Evolutionary conservation across 1,140 invertebrate genomes (phyloP), one percentile per base, ranked within the genome.

Genomic region (Zaprionus capensis): DNA sequence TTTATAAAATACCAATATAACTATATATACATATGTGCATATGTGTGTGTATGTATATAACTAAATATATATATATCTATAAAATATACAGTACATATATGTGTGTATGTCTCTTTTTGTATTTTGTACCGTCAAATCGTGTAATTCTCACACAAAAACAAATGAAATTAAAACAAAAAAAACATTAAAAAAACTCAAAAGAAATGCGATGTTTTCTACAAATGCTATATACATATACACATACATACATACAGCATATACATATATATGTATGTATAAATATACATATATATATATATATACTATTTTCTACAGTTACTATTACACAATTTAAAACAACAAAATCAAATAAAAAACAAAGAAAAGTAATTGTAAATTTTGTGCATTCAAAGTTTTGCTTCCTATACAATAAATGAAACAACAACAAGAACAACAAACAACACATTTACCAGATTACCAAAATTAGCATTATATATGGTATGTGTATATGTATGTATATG

Each of bases 121-220:
- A 87, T 87, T 87, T 88, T 87, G 84, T 87, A 87, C 84, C 84
- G 84, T 81, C 80, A 88, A 74, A 90, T 76, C 84, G 84, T 84
- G 85, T 88, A 84, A 80, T 87, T 91, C 83, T 91, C 76, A 82
- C 82, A 91, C 78, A 86, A 61, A 58, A 80, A 34, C 31, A 34
- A 34, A 34, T 34, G 9, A 34, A 34, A 34, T 34, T 9, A 34
- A 11, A 80, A 72, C 68, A 55, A 65, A 58, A 41, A 55, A 64
- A 76, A 28, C 6, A 26, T 26, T 26, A 63, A 66, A 53, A 44
- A 62, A 68, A 73, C 41, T 38, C 22, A 59, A 65, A 41, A 67
- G 28, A 65, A 78, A 69, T 75, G 66, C 72, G 68, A 59, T 72
- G 68, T 75, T 78, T 78, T 75, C 76, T 74, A 78, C 76, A 79